Base-by-base conservation (phyloP, 2,888 invertebrate species). In the Eupithecia subumbrata region DNA sequence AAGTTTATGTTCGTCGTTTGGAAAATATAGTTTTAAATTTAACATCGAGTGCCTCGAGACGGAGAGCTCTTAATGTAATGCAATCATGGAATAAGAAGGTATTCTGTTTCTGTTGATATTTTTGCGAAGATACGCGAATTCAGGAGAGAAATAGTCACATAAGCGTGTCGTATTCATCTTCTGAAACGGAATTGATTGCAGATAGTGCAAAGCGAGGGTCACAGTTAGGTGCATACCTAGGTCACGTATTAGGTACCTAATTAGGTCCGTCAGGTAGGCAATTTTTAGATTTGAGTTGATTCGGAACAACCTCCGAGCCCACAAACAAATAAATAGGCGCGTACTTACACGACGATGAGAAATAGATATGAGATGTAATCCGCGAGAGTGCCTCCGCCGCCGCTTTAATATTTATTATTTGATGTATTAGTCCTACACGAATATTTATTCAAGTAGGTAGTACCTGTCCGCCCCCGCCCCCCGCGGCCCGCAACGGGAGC, bases 321-420 rank as follows among this genome's bases (percentile, higher is more conserved):
- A 63, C 64, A 74, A 77, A 80, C 81, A 81, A 78, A 80, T 80
- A 80, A 79, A 79, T 79, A 76, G 75, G 60, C 40, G 25, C 22
- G 69, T 74, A 71, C 76, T 66, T n/a, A 71, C 69, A 73, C 66
- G 70, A 73, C 75, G 77, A 77, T 81, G 84, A 86, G 84, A 83
- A 84, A 86, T 87, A 84, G 87, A 85, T 84, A 86, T 85, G 87
- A 86, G 85, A 83, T 80, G 87, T 84, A 87, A 87, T 87, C 87
- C 81, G 82, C 73, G 85, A 84, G 87, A 87, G 87, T 87, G 87
- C 84, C 82, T 81, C 80, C 81, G 77, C 76, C 78, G 75, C 77
- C 80, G 73, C 70, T 81, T 85, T 87, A 85, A 87, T 86, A 84
- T 86, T 84, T 85, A 85, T 85, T 84, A 85, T 84, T 84, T 81